Conservation (phyloP, 1,140 invertebrate genomes). For the Pogonus chalceus region DNA sequence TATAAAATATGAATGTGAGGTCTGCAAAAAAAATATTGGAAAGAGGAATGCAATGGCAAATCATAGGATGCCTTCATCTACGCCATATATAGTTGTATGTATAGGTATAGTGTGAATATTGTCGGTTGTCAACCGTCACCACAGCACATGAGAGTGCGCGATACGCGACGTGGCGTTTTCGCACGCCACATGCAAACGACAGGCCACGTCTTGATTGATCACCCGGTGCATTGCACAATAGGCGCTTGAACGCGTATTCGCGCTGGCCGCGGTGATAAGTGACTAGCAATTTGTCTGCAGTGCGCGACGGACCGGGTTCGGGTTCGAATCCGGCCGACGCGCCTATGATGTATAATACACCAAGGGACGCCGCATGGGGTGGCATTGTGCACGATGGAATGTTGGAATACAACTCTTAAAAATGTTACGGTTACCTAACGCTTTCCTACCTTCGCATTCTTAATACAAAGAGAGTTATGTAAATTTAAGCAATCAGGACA, state of each 20-base stretch:
- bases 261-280: conserved; percentile 4
- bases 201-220: background rate
- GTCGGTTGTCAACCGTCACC: too few relatives aligned
- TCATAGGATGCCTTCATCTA: too few relatives aligned
- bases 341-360: conserved; percentile 1
- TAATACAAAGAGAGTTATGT: too few relatives aligned
- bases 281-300: background rate
- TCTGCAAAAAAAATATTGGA: too few relatives aligned
- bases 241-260: background rate
- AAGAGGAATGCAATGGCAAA: too few relatives aligned
- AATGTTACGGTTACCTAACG: too few relatives aligned
- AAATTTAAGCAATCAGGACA: too few relatives aligned
- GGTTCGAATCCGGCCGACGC: background rate
- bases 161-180: background rate
- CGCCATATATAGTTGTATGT: too few relatives aligned
- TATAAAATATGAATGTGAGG: too few relatives aligned
- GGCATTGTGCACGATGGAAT: background rate
- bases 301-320: background rate
- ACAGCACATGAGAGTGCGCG: too few relatives aligned
- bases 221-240: background rate
- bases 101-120: too few relatives aligned
- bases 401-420: background rate
- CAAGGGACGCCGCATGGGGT: background rate
- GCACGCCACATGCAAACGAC: background rate
- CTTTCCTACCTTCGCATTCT: too few relatives aligned